Conservation (phyloP, 2,797 vertebrate genomes). For the Neopelma chrysocephalum region DNA sequence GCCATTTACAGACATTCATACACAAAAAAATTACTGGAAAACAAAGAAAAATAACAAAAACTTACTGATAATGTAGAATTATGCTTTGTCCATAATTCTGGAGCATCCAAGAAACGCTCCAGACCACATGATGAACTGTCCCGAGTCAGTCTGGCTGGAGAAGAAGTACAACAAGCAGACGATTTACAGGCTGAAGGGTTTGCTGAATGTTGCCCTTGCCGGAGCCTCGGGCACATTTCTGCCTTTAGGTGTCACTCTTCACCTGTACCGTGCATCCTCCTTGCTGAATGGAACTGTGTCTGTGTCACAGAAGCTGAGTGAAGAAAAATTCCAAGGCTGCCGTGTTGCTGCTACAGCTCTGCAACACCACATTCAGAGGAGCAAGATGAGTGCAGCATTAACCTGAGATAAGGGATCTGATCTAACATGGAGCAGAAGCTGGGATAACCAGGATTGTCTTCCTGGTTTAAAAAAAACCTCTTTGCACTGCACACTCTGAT, state of each 20-base stretch:
- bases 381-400: fast-evolving
- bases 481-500: not conserved
- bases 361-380: not conserved
- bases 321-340: not conserved
- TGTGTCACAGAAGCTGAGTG: not conserved
- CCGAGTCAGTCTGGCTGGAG: not conserved
- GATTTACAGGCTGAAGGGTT: not conserved
- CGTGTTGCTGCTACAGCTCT: not conserved
- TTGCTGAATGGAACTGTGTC: not conserved
- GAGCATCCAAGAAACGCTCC: not conserved
- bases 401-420: not conserved
- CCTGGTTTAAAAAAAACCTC: not conserved
- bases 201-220: not conserved
- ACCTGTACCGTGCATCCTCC: not conserved
- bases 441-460: not conserved
- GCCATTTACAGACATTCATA: not conserved
- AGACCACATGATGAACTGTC: not conserved
- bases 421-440: not conserved
- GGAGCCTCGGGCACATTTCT: not conserved
- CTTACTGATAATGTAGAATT: not conserved
- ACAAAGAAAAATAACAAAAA: not conserved
- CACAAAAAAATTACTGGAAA: not conserved
- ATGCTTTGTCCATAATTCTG: not conserved
- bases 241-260: slow-evolving; percentile 45
- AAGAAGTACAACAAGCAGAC: not conserved